Evolutionary conservation across 1,140 invertebrate species (phyloP), one percentile per base, ranked within the genome.

Genomic region (Pseudomyrmex concolor): DNA sequence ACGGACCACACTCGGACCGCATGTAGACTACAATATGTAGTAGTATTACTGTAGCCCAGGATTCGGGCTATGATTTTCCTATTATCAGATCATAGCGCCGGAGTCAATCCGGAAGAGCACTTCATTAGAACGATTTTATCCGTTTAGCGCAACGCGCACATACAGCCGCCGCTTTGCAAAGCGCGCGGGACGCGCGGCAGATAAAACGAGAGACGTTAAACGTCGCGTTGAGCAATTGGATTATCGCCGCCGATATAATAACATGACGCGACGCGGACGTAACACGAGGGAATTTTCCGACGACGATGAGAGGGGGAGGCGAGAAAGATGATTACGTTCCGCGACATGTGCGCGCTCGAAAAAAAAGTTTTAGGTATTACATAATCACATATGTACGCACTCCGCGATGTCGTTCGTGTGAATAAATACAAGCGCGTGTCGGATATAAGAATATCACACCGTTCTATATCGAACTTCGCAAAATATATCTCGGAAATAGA

Each of bases 11-110:
- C 72, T 86, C 70, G 85, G 55, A 87, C 86, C 86, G 59, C 85
- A 87, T 66, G 86, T 74, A 81, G 82, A 87, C 70, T 34, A 72
- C 70, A 87, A 86, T 86, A 86, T 70, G 54, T 54, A 48, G 50
- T 54, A 72, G 54, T 54, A 72, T 84, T 84, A 87, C 54, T 73
- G 63, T 68, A 60, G 19, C 57, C 57, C 34, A 5, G 34, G 34
- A 73, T 72, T 84, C 13, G 57, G 86, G 48, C 25, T 59, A 59
- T 22, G 82, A 83, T 84, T 84, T 68, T 74, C 59, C 59, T 78
- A 73, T 87, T 87, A 87, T 87, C 86, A n/a, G 83, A 87, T 87
- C 82, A 76, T 51, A 25, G 51, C 68, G 57, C 25, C 3, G 55
- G 64, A 62, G 57, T 71, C 64, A 57, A 87, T 87, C 72, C 60